These are phyloP conservation scores for human DNA, from an alignment of 2,113 vertebrate species.

Conservation along the genomic window DNA sequence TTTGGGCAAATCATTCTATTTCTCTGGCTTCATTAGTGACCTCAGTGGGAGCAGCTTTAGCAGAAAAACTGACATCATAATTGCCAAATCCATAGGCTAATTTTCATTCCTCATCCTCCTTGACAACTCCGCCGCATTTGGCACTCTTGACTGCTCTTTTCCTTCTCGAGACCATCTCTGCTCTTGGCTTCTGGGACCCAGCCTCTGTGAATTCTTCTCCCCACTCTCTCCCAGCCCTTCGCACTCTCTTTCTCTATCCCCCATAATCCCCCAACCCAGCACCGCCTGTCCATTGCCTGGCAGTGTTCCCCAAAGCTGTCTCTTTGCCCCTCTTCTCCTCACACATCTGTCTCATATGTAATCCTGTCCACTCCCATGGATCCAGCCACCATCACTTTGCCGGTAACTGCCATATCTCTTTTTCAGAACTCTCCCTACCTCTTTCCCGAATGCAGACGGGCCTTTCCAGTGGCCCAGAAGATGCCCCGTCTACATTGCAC, in stretches of 20 bases:
- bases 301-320: not conserved
- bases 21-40: slow-evolving; percentile 72
- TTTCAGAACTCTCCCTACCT: not conserved
- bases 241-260: not conserved
- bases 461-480: not conserved
- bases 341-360: not conserved
- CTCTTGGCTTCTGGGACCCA: not conserved
- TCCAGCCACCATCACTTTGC: not conserved
- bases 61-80: slow-evolving; percentile 71
- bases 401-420: not conserved
- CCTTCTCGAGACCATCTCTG: slow-evolving; percentile 32
- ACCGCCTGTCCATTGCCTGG: not conserved
- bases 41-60: slow-evolving; percentile 60
- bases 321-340: not conserved
- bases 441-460: not conserved
- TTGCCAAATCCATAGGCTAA: slow-evolving; percentile 72
- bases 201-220: not conserved
- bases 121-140: slow-evolving; percentile 40
- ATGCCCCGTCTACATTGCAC: not conserved
- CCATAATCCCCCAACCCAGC: not conserved
- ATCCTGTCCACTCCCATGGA: no score
- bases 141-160: slow-evolving; percentile 40
- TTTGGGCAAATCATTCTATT: slow-evolving; percentile 69
- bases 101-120: slow-evolving; percentile 55
- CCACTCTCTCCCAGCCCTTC: not conserved